A percentile compares a stretch with the other conserved stretches of the same genome.
Conservation (phyloP, 2,888 invertebrate species). For the Sinelater perroti region DNA sequence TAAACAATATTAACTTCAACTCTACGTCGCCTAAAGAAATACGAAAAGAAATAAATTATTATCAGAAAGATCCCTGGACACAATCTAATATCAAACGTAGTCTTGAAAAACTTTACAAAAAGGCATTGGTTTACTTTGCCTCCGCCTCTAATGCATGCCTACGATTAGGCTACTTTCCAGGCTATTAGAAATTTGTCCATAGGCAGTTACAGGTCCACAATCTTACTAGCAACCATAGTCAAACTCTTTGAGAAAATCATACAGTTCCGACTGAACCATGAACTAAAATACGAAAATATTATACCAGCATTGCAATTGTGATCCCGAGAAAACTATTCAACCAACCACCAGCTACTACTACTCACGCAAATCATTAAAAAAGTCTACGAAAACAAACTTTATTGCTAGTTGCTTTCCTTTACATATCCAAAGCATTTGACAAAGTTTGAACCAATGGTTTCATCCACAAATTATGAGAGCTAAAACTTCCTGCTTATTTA, state of each 20-base stretch:
- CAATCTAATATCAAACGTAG: neutral
- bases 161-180: neutral
- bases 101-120: conserved; percentile 3
- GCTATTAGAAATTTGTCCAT: neutral
- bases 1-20: conserved; percentile 1
- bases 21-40: neutral
- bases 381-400: neutral
- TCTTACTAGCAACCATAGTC: neutral
- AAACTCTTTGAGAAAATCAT: conserved; percentile 2
- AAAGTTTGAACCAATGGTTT: neutral
- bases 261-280: neutral
- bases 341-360: neutral
- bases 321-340: conserved; percentile 1
- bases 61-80: too few relatives aligned
- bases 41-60: neutral
- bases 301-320: neutral
- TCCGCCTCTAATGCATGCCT: conserved; percentile 1
- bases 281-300: conserved; percentile 6
- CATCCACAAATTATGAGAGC: conserved; percentile 4
- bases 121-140: too few relatives aligned
- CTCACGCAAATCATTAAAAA: neutral
- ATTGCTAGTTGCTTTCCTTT: too few relatives aligned
- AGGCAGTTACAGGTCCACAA: conserved; percentile 2
- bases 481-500: neutral
- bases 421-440: conserved; percentile 4